Evolutionary conservation across 2,888 invertebrate species (phyloP).

Genomic region (Argynnis bischoffii): DNA sequence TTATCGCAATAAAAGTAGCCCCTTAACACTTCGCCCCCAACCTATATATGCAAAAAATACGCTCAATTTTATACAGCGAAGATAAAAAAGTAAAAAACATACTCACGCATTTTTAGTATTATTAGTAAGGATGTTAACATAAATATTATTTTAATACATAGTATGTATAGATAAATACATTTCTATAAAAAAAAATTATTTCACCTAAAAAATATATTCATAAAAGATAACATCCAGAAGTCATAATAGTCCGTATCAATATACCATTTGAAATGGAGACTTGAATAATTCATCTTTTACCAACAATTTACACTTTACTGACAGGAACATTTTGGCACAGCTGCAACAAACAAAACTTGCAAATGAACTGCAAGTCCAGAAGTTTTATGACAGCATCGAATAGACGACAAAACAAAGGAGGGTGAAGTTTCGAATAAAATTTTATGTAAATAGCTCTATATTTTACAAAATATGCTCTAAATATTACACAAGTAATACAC

Average conservation of each 20-base stretch:
- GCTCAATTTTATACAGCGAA: too few species aligned
- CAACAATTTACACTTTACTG: constrained; percentile 20
- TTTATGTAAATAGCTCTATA: constrained; percentile 16
- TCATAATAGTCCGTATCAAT: not conserved
- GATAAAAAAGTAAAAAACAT: too few species aligned
- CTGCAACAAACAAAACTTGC: constrained; percentile 29
- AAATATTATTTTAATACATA: too few species aligned
- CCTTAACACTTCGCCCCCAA: too few species aligned
- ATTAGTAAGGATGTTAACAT: too few species aligned
- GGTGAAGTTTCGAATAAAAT: constrained; percentile 8
- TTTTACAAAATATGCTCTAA: not conserved
- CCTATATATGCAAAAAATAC: too few species aligned
- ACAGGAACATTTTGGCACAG: constrained; percentile 28
- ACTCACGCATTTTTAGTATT: too few species aligned
- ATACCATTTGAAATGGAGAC: constrained; percentile 4
- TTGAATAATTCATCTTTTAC: constrained; percentile 21
- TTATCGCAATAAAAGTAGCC: too few species aligned
- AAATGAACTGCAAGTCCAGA: constrained; percentile 32
- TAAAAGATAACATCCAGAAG: not conserved
- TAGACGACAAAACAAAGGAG: constrained; percentile 20
- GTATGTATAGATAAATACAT: too few species aligned
- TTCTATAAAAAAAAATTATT: not conserved
- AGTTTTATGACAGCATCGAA: constrained; percentile 30
- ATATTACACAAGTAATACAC: not conserved
- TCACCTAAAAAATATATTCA: not conserved